Conservation (phyloP, 1,140 invertebrate genomes). For the Sesamia nonagrioides region DNA sequence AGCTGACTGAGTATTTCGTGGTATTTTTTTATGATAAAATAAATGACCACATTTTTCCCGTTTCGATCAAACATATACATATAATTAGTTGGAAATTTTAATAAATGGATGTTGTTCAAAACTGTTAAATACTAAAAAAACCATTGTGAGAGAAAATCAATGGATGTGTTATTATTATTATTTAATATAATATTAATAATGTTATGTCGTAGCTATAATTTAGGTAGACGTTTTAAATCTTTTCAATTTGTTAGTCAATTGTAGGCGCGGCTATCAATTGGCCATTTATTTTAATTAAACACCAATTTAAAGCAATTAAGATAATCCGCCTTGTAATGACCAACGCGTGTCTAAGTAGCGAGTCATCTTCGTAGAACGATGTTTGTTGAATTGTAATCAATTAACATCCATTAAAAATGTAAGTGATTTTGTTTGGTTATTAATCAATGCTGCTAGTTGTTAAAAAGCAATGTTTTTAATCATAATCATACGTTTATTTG, state of each 20-base stretch:
- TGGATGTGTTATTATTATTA: background rate
- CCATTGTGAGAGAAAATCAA: no score
- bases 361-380: background rate
- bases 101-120: no score
- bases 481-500: no score
- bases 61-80: no score
- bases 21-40: no score
- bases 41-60: no score
- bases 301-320: constrained; percentile 46
- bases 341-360: background rate
- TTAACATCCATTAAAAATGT: background rate
- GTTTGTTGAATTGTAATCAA: background rate
- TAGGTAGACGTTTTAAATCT: constrained; percentile 1
- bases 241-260: constrained; percentile 41
- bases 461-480: no score
- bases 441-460: background rate
- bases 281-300: constrained; percentile 44
- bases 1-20: no score
- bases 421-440: background rate
- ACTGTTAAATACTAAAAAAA: no score
- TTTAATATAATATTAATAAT: background rate
- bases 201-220: background rate
- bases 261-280: constrained; percentile 38
- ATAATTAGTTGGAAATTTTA: no score
- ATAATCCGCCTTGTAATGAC: constrained; percentile 28